A percentile compares a stretch with the other conserved stretches of the same genome.
Conservation (phyloP, 2,888 invertebrate genomes). For the Caenorhabditis imperialis region DNA sequence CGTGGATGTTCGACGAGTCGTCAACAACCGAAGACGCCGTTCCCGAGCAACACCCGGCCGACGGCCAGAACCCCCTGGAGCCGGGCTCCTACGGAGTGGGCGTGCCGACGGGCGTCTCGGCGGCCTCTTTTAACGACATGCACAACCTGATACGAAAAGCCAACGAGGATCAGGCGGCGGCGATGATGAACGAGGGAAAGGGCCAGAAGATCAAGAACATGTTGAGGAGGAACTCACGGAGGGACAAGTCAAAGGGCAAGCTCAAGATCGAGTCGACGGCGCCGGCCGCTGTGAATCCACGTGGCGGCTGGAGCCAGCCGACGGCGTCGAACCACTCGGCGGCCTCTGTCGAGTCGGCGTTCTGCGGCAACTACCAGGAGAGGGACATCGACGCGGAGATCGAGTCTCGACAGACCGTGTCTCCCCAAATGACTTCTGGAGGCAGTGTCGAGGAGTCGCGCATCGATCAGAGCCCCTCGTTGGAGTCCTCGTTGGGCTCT, state of each 20-base stretch:
- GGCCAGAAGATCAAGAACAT: constrained; percentile 68
- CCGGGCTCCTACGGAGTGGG: constrained; percentile 60
- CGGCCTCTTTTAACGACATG: constrained; percentile 74
- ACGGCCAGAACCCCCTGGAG: constrained; percentile 51
- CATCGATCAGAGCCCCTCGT: constrained; percentile 61
- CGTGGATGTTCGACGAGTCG: constrained; percentile 71
- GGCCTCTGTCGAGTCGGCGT: constrained; percentile 65
- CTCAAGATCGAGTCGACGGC: constrained; percentile 65
- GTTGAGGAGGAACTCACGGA: constrained; percentile 65
- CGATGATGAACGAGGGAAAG: constrained; percentile 68
- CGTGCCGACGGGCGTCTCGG: constrained; percentile 62
- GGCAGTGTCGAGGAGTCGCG: constrained; percentile 20
- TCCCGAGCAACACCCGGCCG: constrained; percentile 62
- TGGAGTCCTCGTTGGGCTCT: constrained; percentile 59
- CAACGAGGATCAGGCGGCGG: constrained; percentile 69
- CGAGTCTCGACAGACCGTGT: constrained; percentile 57
- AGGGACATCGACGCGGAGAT: constrained; percentile 76
- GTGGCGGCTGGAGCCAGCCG: constrained; percentile 41
- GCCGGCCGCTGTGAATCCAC: constrained; percentile 63
- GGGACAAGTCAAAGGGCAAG: constrained; percentile 66
- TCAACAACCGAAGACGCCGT: constrained; percentile 66
- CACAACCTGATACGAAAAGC: constrained; percentile 71
- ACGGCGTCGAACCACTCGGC: constrained; percentile 49
- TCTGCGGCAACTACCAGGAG: constrained; percentile 71
- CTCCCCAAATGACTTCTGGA: constrained; percentile 45